A percentile compares a stretch with the other conserved stretches of the same genome.
Evolutionary conservation across 2,888 invertebrate genomes (phyloP).

Genomic region (Agrenia bidenticulata): DNA sequence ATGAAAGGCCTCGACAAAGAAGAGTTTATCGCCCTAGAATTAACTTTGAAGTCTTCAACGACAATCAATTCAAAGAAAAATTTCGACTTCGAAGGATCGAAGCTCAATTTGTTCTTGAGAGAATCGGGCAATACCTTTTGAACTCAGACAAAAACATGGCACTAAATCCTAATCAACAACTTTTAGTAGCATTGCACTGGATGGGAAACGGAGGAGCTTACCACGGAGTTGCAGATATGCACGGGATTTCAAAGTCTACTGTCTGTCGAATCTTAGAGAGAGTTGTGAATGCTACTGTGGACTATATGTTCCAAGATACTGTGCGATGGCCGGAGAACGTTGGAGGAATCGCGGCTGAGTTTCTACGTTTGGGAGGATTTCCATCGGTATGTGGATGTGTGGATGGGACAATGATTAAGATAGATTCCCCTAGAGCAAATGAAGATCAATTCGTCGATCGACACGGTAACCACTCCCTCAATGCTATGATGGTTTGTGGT

Average conservation of each 20-base stretch:
- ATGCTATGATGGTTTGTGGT: constrained; percentile 37
- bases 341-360: constrained; percentile 13
- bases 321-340: constrained; percentile 30
- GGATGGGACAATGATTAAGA: constrained; percentile 32
- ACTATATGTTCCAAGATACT: constrained; percentile 16
- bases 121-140: background rate
- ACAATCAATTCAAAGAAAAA: constrained; percentile 10
- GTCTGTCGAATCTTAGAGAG: constrained; percentile 1
- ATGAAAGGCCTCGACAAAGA: too few species aligned
- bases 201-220: constrained; percentile 25
- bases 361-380: constrained; percentile 31
- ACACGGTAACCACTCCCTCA: constrained; percentile 41
- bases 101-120: background rate
- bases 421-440: constrained; percentile 28
- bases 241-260: constrained; percentile 23
- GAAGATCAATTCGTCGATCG: constrained; percentile 36
- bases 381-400: constrained; percentile 34
- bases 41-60: background rate
- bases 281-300: constrained; percentile 22
- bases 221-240: constrained; percentile 25
- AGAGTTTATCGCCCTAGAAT: constrained; percentile 4
- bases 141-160: background rate
- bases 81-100: background rate
- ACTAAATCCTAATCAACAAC: constrained; percentile 21
- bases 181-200: constrained; percentile 20